Conservation (phyloP, 2,888 invertebrate species). For the Eulithis prunata region DNA sequence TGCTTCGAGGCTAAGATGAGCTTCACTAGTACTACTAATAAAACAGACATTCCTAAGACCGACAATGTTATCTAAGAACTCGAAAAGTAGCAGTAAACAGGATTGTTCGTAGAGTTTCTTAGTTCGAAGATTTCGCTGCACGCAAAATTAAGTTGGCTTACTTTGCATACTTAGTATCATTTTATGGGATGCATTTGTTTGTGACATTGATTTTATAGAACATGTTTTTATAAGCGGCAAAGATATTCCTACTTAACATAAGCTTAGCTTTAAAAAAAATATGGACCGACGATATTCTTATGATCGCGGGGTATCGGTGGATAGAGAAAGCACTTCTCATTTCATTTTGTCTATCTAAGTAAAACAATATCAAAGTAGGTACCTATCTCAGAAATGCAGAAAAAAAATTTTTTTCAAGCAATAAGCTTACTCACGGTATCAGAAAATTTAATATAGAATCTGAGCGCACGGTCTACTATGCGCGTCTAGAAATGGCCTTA, state of each 20-base stretch:
- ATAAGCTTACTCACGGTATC: too few relatives aligned
- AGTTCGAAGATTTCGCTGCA: neutral
- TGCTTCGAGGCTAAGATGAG: neutral
- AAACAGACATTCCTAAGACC: neutral
- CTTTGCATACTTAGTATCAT: conserved; percentile 10
- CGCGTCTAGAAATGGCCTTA: neutral
- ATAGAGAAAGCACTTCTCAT: too few relatives aligned
- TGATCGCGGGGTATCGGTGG: too few relatives aligned
- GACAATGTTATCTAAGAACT: neutral
- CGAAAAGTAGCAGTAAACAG: neutral
- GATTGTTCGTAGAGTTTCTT: neutral
- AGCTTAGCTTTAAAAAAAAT: too few relatives aligned
- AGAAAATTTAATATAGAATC: too few relatives aligned
- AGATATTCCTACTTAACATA: neutral
- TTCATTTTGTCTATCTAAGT: too few relatives aligned
- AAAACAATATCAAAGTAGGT: too few relatives aligned
- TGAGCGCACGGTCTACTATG: neutral
- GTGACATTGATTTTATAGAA: conserved; percentile 23
- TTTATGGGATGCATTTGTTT: conserved; percentile 18
- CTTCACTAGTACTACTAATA: neutral
- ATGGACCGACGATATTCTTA: too few relatives aligned
- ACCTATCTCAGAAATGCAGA: too few relatives aligned
- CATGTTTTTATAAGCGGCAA: conserved; percentile 8
- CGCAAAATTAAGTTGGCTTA: conserved; percentile 9
- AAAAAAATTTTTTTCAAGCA: too few relatives aligned